Evolutionary conservation across 2,113 vertebrate species (phyloP).

Genomic region (Macquaria australasica): DNA sequence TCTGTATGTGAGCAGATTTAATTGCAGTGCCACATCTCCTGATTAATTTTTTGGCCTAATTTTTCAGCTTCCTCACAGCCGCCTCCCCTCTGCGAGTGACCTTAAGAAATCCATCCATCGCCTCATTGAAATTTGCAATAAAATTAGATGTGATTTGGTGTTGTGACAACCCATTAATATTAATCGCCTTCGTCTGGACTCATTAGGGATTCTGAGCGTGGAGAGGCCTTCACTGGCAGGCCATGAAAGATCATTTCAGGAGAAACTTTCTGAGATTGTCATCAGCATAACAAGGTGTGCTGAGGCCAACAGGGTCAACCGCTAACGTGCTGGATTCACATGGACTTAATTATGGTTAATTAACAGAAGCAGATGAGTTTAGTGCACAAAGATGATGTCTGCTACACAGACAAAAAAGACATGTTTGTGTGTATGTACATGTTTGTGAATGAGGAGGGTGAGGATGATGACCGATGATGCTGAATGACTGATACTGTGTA

Average conservation of each 20-base stretch:
- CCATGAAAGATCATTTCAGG: slow-evolving; percentile 59
- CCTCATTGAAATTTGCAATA: slow-evolving; percentile 70
- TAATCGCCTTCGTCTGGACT: slow-evolving; percentile 68
- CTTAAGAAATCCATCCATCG: slow-evolving; percentile 70
- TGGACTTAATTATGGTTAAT: slow-evolving; percentile 53
- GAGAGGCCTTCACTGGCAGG: slow-evolving; percentile 35
- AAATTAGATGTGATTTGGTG: slow-evolving; percentile 75
- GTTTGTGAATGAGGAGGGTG: background rate
- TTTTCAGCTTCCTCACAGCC: slow-evolving; percentile 29
- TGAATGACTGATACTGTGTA: background rate
- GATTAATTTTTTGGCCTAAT: slow-evolving; percentile 61
- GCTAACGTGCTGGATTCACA: slow-evolving; percentile 43
- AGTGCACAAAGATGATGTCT: background rate
- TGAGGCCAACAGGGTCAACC: slow-evolving; percentile 18
- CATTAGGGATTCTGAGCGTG: slow-evolving; percentile 74
- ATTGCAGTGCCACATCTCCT: slow-evolving; percentile 60
- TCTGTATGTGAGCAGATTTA: slow-evolving; percentile 46
- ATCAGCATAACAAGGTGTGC: slow-evolving; percentile 55
- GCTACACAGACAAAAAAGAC: background rate
- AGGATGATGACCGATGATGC: background rate
- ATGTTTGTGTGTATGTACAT: background rate
- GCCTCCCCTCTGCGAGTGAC: slow-evolving; percentile 56
- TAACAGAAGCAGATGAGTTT: slow-evolving; percentile 40
- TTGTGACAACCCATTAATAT: slow-evolving; percentile 82
- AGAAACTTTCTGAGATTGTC: slow-evolving; percentile 52